A percentile compares a stretch with the other conserved stretches of the same genome.
Evolutionary conservation across 2,113 vertebrate species (phyloP).

Genomic region (Dipodomys merriami): DNA sequence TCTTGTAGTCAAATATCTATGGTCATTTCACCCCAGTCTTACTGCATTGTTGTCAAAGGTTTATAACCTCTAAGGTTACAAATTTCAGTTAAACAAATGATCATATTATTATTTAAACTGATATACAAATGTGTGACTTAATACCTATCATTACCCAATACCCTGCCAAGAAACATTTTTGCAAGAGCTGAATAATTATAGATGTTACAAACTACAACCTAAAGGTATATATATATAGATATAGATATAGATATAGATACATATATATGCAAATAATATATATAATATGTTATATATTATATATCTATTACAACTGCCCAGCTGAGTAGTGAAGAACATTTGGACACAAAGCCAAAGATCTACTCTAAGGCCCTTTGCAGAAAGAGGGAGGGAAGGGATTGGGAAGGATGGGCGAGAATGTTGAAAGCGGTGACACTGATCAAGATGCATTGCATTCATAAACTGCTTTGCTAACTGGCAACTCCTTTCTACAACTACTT

Average conservation of each 20-base stretch:
- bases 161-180: not conserved
- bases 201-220: not conserved
- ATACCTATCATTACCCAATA: not conserved
- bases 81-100: not conserved
- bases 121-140: not conserved
- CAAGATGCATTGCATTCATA: no score
- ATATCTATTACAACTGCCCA: not conserved
- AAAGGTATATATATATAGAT: not conserved
- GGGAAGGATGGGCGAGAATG: no score
- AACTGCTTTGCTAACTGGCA: no score
- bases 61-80: not conserved
- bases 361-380: not conserved
- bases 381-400: no score
- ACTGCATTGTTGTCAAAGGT: not conserved
- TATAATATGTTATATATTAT: no score
- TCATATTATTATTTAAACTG: slow-evolving; percentile 14
- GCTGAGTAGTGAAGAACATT: not conserved
- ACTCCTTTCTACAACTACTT: no score
- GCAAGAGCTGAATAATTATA: not conserved
- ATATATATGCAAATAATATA: no score
- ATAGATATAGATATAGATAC: no score
- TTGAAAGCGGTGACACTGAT: no score
- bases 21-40: not conserved
- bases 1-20: not conserved
- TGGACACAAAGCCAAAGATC: not conserved